These are phyloP conservation scores for Ormyrus rosae DNA, from an alignment of 2,888 invertebrate genomes.

Conservation along the genomic window DNA sequence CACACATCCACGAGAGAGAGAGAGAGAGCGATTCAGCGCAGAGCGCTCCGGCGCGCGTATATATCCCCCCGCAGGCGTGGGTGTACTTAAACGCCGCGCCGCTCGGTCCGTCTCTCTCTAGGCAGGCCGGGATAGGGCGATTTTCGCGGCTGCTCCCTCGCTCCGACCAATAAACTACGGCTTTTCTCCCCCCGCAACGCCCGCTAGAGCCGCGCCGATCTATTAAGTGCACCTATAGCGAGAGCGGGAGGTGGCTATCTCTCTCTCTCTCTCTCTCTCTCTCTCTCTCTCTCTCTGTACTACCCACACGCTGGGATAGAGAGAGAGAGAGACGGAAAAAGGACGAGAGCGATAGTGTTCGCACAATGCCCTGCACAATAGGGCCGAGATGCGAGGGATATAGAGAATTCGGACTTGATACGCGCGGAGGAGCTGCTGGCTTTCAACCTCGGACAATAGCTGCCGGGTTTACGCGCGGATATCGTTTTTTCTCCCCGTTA, in stretches of 20 bases:
- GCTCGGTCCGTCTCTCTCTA: slow-evolving; percentile 1
- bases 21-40: too few species aligned
- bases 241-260: slow-evolving; percentile 38
- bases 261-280: slow-evolving; percentile 33
- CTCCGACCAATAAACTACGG: slow-evolving; percentile 52
- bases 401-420: too few species aligned
- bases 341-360: too few species aligned
- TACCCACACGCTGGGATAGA: too few species aligned
- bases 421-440: too few species aligned
- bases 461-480: too few species aligned
- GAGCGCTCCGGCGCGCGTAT: not conserved
- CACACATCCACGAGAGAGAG: not conserved
- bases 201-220: slow-evolving; percentile 18
- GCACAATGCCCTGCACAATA: too few species aligned
- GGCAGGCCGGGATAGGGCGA: slow-evolving; percentile 49
- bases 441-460: too few species aligned
- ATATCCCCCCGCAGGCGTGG: not conserved
- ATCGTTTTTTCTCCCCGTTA: too few species aligned
- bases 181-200: slow-evolving; percentile 2
- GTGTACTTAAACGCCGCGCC: not conserved
- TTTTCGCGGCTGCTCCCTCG: slow-evolving; percentile 56
- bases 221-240: slow-evolving; percentile 43
- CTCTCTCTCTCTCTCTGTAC: slow-evolving; percentile 11
- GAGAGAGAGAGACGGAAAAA: too few species aligned
- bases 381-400: too few species aligned